Evolutionary conservation across 2,797 vertebrate genomes (phyloP), one percentile per base, ranked within the genome.

Genomic region (Apogon hyalosoma): DNA sequence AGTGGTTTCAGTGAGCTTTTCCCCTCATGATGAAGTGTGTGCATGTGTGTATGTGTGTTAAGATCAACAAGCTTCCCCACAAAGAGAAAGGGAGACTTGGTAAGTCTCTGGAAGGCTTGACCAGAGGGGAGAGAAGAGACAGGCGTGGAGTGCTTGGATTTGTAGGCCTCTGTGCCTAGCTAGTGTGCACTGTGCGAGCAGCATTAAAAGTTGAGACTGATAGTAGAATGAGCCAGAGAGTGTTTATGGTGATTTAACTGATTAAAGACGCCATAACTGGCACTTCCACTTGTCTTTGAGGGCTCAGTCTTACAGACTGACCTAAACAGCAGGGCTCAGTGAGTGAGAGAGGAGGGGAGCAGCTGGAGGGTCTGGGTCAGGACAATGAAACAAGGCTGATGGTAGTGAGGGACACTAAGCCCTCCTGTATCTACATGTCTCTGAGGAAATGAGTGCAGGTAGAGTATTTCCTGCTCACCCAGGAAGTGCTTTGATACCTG

Each of bases 31-130:
- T 69, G 80, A 82, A 86, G 74, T 80, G 80, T 77, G 68, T 73
- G 58, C 73, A 62, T 78, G 71, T 75, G 62, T 79, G 76, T 88
- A 48, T 88, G 60, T 85, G 82, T 83, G 77, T 83, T 75, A 74
- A 80, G 83, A 89, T 88, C 86, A 64, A 71, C 4, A 53, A 76
- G 72, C 86, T 85, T 86, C 81, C 84, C 67, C 60, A 54, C 42
- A 63, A 64, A 62, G 67, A 75, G 69, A 49, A 33, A 52, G 69
- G 41, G 73, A 73, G 79, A 86, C 75, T 62, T 69, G 12, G 67
- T 11, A 59, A 67, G 86, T 87, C 77, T 89, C 63, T 45, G 63
- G 43, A 78, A 66, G 68, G 82, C 77, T 77, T 45, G 76, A 82
- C 45, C 46, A 47, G 52, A 72, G 63, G 53, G 40, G 18, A 69